Evolutionary conservation across 1,140 invertebrate genomes (phyloP), one percentile per base, ranked within the genome.

Genomic region (Radopholus similis): DNA sequence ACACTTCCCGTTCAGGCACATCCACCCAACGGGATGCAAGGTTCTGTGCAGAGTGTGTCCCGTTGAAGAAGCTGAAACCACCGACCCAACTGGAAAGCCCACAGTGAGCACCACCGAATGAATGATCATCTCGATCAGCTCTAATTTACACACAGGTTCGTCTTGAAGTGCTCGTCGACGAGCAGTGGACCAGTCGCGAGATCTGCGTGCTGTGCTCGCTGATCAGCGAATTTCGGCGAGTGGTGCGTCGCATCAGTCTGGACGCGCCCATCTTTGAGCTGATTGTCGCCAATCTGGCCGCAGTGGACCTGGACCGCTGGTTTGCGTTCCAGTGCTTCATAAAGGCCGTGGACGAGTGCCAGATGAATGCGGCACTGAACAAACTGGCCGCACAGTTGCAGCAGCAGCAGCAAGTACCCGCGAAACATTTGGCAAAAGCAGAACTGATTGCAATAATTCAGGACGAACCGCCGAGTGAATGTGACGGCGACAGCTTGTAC

Each of bases 251-350:
- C 32, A 72, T 81, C 42, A 49, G 35, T 35, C 35, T 78, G 8
- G 76, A 78, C 53, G 80, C 76, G 26, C 79, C 76, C 18, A 77
- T 78, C 49, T 62, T 80, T n/a, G 76, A 78, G 69, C 60, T 78
- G 77, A 60, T 78, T 8, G 70, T 81, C 15, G 77, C 75, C 15
- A 70, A 59, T 26, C 60, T 82, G 26, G 80, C 77, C 21, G 53
- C 64, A 8, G 63, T 78, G n/a, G 77, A 81, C 49, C 57, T 78
- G 65, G 68, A 78, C 38, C 66, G 78, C 4, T 78, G 79, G 77
- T 82, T 76, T 57, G 77, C 77, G 9, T 81, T 77, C 57, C 76
- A 73, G 30, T 78, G 77, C 57, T 78, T 69, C 62, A 66, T 78
- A 53, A 78, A 78, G 64, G 77, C 77, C 11, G 63, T 81, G 8